Percentiles rank a stretch among this genome's conserved stretches.
phyloP scores from a whole-genome alignment of 2,888 invertebrate genomes.

The Nezara viridula region DNA sequence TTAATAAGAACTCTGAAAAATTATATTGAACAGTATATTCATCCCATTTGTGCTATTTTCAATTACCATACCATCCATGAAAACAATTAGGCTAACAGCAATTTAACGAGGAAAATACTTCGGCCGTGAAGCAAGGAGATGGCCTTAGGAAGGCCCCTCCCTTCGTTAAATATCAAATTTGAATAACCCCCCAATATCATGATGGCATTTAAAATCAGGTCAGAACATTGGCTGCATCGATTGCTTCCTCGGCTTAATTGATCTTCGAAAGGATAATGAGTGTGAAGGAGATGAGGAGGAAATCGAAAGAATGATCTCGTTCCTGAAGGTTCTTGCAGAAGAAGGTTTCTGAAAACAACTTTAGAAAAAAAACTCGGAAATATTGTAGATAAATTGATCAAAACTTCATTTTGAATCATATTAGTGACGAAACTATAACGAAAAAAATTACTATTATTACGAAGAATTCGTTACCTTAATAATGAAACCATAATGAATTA shows the following conservation, averaged over 20 bases:
- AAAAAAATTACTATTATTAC: too few species aligned
- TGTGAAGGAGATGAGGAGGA: neutral
- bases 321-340: too few species aligned
- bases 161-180: slow-evolving; percentile 49
- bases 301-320: neutral
- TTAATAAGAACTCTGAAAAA: neutral
- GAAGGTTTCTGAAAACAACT: neutral
- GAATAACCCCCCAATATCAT: neutral
- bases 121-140: neutral
- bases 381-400: too few species aligned
- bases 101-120: neutral
- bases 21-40: neutral
- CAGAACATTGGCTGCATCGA: neutral
- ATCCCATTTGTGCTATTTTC: neutral
- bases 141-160: slow-evolving; percentile 33
- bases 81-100: neutral
- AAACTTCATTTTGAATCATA: too few species aligned
- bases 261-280: neutral
- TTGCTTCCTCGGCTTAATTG: neutral
- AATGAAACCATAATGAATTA: too few species aligned
- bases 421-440: too few species aligned
- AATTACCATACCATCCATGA: neutral
- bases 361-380: neutral
- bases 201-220: slow-evolving; percentile 31
- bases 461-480: too few species aligned